These are phyloP conservation scores for Psittacula cyanocephala DNA, from an alignment of 2,113 vertebrate species.

Conservation along the genomic window DNA sequence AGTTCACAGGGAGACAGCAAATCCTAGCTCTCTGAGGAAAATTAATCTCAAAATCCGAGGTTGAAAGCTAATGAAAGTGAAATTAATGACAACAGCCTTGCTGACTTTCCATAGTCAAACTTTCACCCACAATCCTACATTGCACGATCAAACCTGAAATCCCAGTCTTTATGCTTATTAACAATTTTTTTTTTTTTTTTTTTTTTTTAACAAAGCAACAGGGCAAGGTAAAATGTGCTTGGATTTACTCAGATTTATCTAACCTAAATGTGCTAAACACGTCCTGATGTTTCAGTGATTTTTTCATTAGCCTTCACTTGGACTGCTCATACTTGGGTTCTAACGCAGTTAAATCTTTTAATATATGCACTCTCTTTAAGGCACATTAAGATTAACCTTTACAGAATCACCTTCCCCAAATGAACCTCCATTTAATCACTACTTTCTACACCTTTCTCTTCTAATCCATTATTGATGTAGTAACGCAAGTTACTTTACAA, in stretches of 20 bases:
- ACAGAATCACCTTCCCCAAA: neutral
- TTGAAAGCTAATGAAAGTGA: neutral
- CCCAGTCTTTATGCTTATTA: neutral
- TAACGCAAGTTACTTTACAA: neutral
- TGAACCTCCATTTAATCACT: neutral
- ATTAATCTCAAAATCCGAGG: slow-evolving; percentile 10
- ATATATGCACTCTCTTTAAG: neutral
- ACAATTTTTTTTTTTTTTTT: neutral
- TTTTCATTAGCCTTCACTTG: neutral
- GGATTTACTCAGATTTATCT: neutral
- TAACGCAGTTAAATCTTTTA: neutral
- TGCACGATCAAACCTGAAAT: neutral
- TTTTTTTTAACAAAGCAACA: neutral
- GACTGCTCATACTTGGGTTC: neutral
- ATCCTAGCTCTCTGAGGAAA: neutral
- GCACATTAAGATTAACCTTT: neutral
- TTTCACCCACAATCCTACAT: neutral
- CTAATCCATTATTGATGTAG: neutral
- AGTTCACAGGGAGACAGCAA: neutral
- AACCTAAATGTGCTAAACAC: neutral
- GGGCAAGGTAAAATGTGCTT: neutral
- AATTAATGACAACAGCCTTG: neutral
- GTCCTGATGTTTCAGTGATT: neutral
- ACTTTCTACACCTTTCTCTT: neutral
- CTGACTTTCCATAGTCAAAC: neutral